Evolutionary conservation across 64 coral and sea anemone species (phyloP).

Genomic region (Platygyra sinensis): DNA sequence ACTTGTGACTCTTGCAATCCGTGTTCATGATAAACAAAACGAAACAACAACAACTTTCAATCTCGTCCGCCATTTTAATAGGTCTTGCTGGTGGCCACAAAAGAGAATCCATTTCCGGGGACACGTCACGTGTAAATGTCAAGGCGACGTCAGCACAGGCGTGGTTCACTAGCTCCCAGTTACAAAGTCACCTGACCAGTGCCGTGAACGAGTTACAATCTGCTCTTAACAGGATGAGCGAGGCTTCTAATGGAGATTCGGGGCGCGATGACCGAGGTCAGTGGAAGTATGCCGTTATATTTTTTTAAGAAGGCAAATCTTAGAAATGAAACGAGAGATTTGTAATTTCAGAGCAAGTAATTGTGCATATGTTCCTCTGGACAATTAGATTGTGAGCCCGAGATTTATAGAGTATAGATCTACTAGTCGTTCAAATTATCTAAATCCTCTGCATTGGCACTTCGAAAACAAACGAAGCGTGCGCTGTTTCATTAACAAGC

Average conservation of each 20-base stretch:
- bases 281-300: neutral
- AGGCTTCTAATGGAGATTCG: slow-evolving; percentile 20
- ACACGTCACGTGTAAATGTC: slow-evolving; percentile 51
- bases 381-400: too few species aligned
- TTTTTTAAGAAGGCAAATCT: too few species aligned
- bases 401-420: too few species aligned
- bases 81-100: neutral
- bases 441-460: too few species aligned
- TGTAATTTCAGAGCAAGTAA: too few species aligned
- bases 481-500: too few species aligned
- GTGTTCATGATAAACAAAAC: too few species aligned
- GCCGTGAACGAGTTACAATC: slow-evolving; percentile 75
- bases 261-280: neutral
- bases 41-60: neutral
- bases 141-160: slow-evolving; percentile 38
- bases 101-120: neutral
- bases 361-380: too few species aligned
- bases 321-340: too few species aligned
- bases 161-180: slow-evolving; percentile 79
- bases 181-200: slow-evolving; percentile 73
- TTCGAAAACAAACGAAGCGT: too few species aligned
- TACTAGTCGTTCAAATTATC: too few species aligned
- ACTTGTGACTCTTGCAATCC: too few species aligned
- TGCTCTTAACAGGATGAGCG: slow-evolving; percentile 44
- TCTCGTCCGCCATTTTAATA: neutral